phyloP scores from a whole-genome alignment of 2,888 invertebrate species.

The Glomeris marginata region DNA sequence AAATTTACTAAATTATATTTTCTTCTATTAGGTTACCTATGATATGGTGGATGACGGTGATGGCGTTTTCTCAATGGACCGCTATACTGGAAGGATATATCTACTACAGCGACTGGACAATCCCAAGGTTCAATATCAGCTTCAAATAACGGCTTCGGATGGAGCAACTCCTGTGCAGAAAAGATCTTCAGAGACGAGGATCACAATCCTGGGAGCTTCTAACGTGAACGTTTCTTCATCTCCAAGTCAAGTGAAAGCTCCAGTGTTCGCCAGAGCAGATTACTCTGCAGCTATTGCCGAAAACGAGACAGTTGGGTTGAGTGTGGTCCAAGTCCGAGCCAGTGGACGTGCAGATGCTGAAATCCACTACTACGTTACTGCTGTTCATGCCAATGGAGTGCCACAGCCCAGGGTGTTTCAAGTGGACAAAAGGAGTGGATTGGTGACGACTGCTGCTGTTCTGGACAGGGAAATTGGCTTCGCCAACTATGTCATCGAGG shows the following conservation, averaged over 20 bases:
- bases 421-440: constrained; percentile 74
- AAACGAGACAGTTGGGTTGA: constrained; percentile 74
- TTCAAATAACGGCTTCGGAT: constrained; percentile 76
- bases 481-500: constrained; percentile 59
- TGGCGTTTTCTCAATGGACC: constrained; percentile 25
- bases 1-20: not conserved
- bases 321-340: constrained; percentile 60
- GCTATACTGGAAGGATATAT: constrained; percentile 27
- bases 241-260: constrained; percentile 22
- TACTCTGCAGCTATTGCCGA: constrained; percentile 69
- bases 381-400: constrained; percentile 41
- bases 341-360: constrained; percentile 34
- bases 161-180: constrained; percentile 80
- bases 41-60: constrained; percentile 2
- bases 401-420: constrained; percentile 80
- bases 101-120: constrained; percentile 27
- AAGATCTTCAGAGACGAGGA: constrained; percentile 69
- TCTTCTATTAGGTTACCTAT: too few species aligned
- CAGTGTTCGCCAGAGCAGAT: constrained; percentile 41
- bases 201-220: constrained; percentile 44
- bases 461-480: constrained; percentile 24
- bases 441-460: constrained; percentile 49
- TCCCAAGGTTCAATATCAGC: constrained; percentile 40
- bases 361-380: constrained; percentile 78
- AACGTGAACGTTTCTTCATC: constrained; percentile 33